phyloP scores from a whole-genome alignment of 1,140 invertebrate genomes.

The Sinonovacula constricta region DNA sequence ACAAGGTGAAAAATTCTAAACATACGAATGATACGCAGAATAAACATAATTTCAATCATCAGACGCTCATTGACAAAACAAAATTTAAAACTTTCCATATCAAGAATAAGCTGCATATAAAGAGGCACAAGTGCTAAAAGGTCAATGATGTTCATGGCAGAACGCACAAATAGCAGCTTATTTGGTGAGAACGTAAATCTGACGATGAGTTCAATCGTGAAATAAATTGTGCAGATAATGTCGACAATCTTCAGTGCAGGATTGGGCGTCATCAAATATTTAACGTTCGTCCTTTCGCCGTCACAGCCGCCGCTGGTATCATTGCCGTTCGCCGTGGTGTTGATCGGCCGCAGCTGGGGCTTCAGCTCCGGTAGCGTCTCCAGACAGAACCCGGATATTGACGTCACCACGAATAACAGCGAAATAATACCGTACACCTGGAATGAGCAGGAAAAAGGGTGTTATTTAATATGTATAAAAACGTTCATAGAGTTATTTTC shows the following conservation, averaged over 20 bases:
- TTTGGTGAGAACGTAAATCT: constrained; percentile 77
- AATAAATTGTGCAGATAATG: constrained; percentile 79
- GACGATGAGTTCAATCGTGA: constrained; percentile 78
- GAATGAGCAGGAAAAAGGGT: too few species aligned
- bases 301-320: constrained; percentile 31
- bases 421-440: constrained; percentile 91
- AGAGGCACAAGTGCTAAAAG: constrained; percentile 79
- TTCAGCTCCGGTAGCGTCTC: constrained; percentile 93
- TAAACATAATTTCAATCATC: constrained; percentile 72
- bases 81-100: constrained; percentile 60
- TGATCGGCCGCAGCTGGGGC: constrained; percentile 87
- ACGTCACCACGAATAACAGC: constrained; percentile 94
- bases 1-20: constrained; percentile 75
- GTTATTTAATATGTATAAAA: too few species aligned
- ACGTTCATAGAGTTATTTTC: too few species aligned
- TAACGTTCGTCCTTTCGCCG: constrained; percentile 16
- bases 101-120: constrained; percentile 71
- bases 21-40: constrained; percentile 73
- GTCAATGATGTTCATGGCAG: constrained; percentile 80
- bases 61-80: constrained; percentile 69
- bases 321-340: constrained; percentile 31
- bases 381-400: constrained; percentile 93
- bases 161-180: constrained; percentile 76
- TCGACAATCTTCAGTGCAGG: constrained; percentile 62
- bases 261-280: constrained; percentile 59